Evolutionary conservation across 2,113 vertebrate genomes (phyloP).

Genomic region (Cololabis saira): DNA sequence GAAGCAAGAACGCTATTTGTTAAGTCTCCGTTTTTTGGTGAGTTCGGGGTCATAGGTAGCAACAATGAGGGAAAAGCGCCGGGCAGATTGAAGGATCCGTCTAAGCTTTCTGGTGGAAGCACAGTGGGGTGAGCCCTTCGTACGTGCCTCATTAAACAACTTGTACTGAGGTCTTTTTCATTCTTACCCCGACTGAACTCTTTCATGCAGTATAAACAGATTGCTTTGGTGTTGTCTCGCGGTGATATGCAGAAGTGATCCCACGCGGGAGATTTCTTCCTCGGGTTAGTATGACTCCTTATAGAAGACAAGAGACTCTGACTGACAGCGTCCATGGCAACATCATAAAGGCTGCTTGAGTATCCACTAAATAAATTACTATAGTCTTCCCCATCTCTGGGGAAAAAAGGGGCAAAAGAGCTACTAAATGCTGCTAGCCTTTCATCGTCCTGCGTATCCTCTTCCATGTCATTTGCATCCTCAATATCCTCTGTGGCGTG

Average conservation of each 20-base stretch:
- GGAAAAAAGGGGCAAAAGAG: conserved; percentile 81
- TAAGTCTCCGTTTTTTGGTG: conserved; percentile 83
- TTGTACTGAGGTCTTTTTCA: conserved; percentile 97
- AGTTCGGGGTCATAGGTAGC: conserved; percentile 83
- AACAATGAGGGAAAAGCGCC: conserved; percentile 78
- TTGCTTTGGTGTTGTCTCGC: conserved; percentile 95
- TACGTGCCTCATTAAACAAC: conserved; percentile 97
- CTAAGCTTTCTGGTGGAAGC: conserved; percentile 85
- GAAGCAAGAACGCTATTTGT: conserved; percentile 63
- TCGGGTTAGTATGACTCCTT: conserved; percentile 86
- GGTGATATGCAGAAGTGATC: conserved; percentile 98
- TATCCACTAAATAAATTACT: conserved; percentile 91
- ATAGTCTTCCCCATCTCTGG: conserved; percentile 88
- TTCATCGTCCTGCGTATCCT: conserved; percentile 85
- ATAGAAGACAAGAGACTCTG: conserved; percentile 93
- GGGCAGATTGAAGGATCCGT: conserved; percentile 71
- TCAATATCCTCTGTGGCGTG: conserved; percentile 80
- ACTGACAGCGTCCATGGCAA: conserved; percentile 97
- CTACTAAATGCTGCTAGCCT: conserved; percentile 78
- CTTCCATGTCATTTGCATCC: conserved; percentile 77
- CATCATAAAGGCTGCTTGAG: conserved; percentile 93
- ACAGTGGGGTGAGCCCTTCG: conserved; percentile 93
- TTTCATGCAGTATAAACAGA: conserved; percentile 99
- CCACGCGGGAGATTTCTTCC: conserved; percentile 98
- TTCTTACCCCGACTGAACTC: conserved; percentile 98